These are phyloP conservation scores for Phrynocephalus forsythii DNA, from an alignment of 2,797 vertebrate genomes.

Conservation along the genomic window DNA sequence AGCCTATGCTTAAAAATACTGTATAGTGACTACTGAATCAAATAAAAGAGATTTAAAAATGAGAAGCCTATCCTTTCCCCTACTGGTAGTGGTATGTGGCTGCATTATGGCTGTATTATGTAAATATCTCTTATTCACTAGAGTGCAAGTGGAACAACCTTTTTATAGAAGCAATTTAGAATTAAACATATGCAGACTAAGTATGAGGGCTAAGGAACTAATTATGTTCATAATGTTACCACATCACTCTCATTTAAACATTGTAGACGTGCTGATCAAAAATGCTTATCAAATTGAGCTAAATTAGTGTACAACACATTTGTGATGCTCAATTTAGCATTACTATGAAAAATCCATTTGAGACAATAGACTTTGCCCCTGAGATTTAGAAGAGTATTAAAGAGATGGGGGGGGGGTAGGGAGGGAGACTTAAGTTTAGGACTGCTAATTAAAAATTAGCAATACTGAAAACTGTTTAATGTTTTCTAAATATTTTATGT, in stretches of 20 bases:
- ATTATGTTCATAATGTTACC: slow-evolving; percentile 20
- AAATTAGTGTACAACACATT: slow-evolving; percentile 63
- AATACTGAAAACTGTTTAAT: slow-evolving; percentile 33
- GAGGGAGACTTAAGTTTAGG: slow-evolving; percentile 20
- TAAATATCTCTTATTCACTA: slow-evolving; percentile 13
- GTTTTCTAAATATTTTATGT: slow-evolving; percentile 28
- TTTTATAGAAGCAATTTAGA: slow-evolving; percentile 25
- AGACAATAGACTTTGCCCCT: slow-evolving; percentile 60
- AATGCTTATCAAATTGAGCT: slow-evolving; percentile 59
- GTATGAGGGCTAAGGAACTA: slow-evolving; percentile 34
- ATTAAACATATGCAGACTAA: not conserved
- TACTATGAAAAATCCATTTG: slow-evolving; percentile 70
- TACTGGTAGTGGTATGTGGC: slow-evolving; percentile 10
- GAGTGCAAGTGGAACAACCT: not conserved
- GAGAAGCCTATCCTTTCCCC: not conserved
- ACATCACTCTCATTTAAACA: slow-evolving; percentile 37
- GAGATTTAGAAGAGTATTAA: slow-evolving; percentile 51
- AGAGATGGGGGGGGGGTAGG: not conserved
- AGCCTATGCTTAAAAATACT: not conserved
- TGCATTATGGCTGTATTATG: not conserved
- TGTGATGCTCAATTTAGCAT: slow-evolving; percentile 64
- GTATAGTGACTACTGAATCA: not conserved
- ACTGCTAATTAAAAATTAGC: slow-evolving; percentile 62
- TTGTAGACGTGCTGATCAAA: slow-evolving; percentile 52
- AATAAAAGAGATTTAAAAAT: not conserved